These are phyloP conservation scores for Cyanistes caeruleus DNA, from an alignment of 2,113 vertebrate genomes.

Conservation along the genomic window DNA sequence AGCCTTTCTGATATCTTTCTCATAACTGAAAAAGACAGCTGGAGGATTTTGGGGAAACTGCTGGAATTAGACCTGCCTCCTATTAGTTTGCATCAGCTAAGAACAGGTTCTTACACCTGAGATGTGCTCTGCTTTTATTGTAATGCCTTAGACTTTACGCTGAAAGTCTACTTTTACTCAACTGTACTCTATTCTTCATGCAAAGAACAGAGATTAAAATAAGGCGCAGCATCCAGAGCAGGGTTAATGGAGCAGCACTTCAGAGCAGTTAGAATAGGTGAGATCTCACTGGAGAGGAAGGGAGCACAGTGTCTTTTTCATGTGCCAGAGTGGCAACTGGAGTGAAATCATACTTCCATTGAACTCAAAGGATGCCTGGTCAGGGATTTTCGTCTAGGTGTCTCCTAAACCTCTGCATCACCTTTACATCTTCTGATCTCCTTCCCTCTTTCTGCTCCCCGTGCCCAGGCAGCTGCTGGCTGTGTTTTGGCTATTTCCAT, in stretches of 20 bases:
- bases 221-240: neutral
- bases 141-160: neutral
- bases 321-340: fast-evolving
- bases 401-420: neutral
- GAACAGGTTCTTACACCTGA: neutral
- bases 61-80: neutral
- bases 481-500: neutral
- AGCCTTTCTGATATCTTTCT: neutral
- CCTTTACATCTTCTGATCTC: neutral
- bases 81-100: neutral
- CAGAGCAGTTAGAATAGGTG: neutral
- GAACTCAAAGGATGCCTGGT: neutral
- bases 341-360: neutral
- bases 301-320: neutral
- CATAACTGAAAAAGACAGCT: neutral
- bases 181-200: neutral
- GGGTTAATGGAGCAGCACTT: neutral
- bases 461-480: neutral
- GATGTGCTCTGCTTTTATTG: neutral
- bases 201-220: neutral
- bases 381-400: neutral
- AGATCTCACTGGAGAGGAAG: neutral
- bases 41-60: neutral
- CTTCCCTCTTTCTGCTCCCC: neutral
- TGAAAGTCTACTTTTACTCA: too few species aligned